Base-by-base conservation (phyloP, 2,888 invertebrate genomes). In the Melinopterus prodromus region DNA sequence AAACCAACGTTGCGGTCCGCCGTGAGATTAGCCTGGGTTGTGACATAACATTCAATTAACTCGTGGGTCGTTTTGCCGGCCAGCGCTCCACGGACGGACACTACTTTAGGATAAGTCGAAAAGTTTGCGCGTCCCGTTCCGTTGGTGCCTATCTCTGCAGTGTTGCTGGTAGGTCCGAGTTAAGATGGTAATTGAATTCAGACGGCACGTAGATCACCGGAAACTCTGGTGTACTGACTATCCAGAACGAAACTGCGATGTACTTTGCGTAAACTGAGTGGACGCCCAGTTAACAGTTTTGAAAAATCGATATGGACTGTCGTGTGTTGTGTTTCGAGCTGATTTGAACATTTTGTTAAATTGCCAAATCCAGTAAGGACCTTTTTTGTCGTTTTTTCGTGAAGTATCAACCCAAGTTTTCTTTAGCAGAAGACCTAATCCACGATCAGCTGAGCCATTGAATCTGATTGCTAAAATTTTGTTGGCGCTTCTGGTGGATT, bases 1-100 rank as follows among this genome's bases (percentile, higher is more conserved):
- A 53, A 53, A 53, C 53, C 53, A 53, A 53, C 53, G 53, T 53
- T 53, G 53, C 53, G 53, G 53, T 53, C 53, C 53, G 53, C 53
- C 53, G 53, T 53, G 53, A 53, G 53, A 53, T 53, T 53, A 53
- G 53, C 53, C 53, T 2, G 53, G 53, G 9, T 53, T 53, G 53
- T 53, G 53, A 53, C 53, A 53, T 53, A 53, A 53, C 53, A 53
- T 53, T 53, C 53, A 53, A 53, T 53, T 53, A 53, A 53, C 53
- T 53, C 9, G 53, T 53, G 53, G 53, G 53, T 53, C 53, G 53
- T 53, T 53, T 7, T 12, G 53, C 12, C 53, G 9, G 53, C 53
- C 53, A 53, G 53, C 3, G 5, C 12, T 12, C 53, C 53, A 53
- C 53, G 9, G 12, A 53, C 3, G 53, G 53, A 53, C 53, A 53